Percentiles rank a stretch among this genome's conserved stretches.
These are phyloP conservation scores for Drosophila lowei DNA, from an alignment of 1,140 invertebrate genomes.

Conservation along the genomic window DNA sequence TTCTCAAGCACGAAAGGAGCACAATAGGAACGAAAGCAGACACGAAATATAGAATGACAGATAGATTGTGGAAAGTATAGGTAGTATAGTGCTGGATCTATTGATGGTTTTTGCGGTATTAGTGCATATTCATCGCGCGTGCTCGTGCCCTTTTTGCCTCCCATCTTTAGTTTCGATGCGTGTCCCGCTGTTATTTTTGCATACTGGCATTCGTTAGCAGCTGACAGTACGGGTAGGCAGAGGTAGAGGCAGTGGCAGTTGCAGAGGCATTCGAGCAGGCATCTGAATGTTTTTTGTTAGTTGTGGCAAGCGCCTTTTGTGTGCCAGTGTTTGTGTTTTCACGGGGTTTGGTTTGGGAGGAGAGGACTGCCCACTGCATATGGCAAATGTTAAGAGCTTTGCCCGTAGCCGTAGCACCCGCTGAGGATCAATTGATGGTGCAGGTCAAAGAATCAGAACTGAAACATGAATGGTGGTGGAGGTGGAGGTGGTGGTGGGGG, in stretches of 20 bases:
- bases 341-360: background rate
- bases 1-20: too few relatives aligned
- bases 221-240: slow-evolving; percentile 31
- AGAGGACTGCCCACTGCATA: slow-evolving; percentile 15
- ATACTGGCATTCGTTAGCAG: slow-evolving; percentile 46
- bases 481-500: too few relatives aligned
- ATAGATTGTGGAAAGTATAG: too few relatives aligned
- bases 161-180: slow-evolving; percentile 14
- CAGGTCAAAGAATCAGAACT: too few relatives aligned
- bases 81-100: too few relatives aligned
- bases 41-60: too few relatives aligned
- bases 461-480: too few relatives aligned
- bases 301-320: slow-evolving; percentile 5
- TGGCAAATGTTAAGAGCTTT: slow-evolving; percentile 19
- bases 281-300: slow-evolving; percentile 11
- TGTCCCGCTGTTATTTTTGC: slow-evolving; percentile 42
- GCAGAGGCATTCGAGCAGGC: background rate
- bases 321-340: slow-evolving; percentile 11
- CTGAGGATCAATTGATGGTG: too few relatives aligned
- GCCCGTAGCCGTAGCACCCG: background rate
- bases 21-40: too few relatives aligned
- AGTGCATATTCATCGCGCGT: background rate
- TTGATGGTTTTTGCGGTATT: slow-evolving; percentile 5
- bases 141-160: too few relatives aligned
- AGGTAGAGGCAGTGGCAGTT: background rate